Evolutionary conservation across 2,797 vertebrate species (phyloP), one percentile per base, ranked within the genome.

Genomic region (Neosalanx taihuensis): DNA sequence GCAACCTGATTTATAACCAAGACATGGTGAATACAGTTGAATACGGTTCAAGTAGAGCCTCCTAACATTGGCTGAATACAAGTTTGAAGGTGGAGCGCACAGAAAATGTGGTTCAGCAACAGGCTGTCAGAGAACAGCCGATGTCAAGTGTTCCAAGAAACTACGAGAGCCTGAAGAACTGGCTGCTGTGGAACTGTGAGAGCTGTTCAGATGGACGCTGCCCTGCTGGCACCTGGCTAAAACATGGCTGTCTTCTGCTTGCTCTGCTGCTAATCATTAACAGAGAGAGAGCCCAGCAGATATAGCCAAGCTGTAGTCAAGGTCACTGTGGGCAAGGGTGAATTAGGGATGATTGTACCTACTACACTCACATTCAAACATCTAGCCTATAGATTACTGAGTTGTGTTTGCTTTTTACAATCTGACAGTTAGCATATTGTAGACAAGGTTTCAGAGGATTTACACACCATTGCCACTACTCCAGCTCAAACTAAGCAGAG

Each of bases 221-320:
- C 73, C 53, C 53, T 60, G 33, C 30, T n/a, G 0, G 13, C 15
- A 30, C 69, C 64, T 64, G 5, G 73, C 72, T 61, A 12, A 71
- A 81, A 76, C 29, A 18, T 29, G n/a, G 63, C 73, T 75, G 67
- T 62, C 51, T 78, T 76, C 37, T 64, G 70, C 81, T 73, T 74
- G 76, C 71, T 81, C 82, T 75, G 66, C 51, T 46, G 76, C 15
- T 87, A 90, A 90, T 89, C 29, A 90, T 90, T 91, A 90, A 92
- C 89, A 0, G 64, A 3, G 58, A 41, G 56, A 53, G 62, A 72
- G 67, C 63, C 76, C 82, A 81, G 84, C 79, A 86, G 86, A 85
- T 82, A 81, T 76, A 81, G 83, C 81, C 67, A 73, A 5, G 51
- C n/a, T 56, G 71, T 79, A 83, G 81, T 89, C 84, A 85, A 82